Percentiles rank a stretch among this genome's conserved stretches.
phyloP scores from a whole-genome alignment of 1,140 invertebrate species.

The Magallana angulata region DNA sequence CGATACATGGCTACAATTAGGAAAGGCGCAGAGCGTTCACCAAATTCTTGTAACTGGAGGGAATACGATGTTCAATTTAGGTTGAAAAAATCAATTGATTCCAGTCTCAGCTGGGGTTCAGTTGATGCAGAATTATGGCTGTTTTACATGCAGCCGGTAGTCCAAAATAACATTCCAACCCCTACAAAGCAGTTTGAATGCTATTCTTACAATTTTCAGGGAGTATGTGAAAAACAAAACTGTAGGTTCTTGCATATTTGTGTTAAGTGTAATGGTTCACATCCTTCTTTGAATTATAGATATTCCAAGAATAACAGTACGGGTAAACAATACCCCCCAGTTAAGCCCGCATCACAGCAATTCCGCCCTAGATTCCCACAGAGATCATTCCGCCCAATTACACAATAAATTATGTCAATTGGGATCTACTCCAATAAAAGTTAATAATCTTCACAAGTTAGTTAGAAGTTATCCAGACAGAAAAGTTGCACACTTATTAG shows the following conservation, averaged over 20 bases:
- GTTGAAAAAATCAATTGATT: not conserved
- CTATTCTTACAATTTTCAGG: conserved; percentile 21
- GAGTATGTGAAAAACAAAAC: not conserved
- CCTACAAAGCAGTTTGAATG: not conserved
- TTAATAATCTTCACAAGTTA: conserved; percentile 4
- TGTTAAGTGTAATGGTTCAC: not conserved
- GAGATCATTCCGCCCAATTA: not conserved
- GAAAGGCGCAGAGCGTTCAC: too few species aligned
- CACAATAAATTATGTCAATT: not conserved
- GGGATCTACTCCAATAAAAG: conserved; percentile 23
- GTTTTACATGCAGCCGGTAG: not conserved
- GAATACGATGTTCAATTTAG: conserved; percentile 6
- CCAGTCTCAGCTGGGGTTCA: not conserved
- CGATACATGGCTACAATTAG: too few species aligned
- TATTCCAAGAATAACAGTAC: not conserved
- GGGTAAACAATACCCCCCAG: not conserved
- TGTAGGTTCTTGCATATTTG: not conserved
- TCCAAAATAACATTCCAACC: not conserved
- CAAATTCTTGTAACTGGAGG: not conserved
- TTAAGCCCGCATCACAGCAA: not conserved
- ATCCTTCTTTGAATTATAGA: not conserved
- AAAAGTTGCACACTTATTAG: conserved; percentile 6
- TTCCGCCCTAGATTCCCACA: not conserved
- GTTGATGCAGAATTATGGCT: not conserved
- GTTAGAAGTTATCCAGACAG: conserved; percentile 43